phyloP scores from a whole-genome alignment of 2,797 vertebrate genomes.

The Podarcis siculus region DNA sequence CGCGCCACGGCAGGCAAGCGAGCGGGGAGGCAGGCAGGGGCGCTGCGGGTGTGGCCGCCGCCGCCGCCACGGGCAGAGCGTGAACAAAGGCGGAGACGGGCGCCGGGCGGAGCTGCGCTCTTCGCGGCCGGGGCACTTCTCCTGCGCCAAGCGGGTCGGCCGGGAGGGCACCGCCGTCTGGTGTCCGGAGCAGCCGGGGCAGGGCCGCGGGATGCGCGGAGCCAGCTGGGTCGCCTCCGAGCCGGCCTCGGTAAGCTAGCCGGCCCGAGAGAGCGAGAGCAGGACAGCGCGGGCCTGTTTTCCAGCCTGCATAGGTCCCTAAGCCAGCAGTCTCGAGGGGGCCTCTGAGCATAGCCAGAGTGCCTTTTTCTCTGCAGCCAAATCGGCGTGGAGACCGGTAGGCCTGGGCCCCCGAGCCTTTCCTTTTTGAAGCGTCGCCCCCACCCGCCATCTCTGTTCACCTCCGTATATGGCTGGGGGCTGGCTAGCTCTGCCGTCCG shows the following conservation, averaged over 20 bases:
- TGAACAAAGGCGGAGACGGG: background rate
- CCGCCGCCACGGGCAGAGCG: background rate
- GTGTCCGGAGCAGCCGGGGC: background rate
- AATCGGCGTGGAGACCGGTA: too few relatives aligned
- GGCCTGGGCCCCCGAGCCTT: background rate
- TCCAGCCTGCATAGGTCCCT: background rate
- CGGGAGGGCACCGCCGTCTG: too few relatives aligned
- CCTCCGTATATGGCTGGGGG: background rate
- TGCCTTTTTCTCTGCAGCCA: background rate
- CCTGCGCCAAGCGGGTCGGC: background rate
- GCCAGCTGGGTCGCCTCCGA: background rate
- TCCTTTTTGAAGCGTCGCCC: background rate
- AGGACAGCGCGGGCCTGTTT: background rate
- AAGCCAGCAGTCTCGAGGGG: background rate
- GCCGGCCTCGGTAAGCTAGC: background rate
- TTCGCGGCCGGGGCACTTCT: background rate
- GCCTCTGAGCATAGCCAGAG: slow-evolving; percentile 1
- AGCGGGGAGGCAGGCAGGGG: background rate
- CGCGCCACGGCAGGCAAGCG: background rate
- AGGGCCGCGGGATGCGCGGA: background rate
- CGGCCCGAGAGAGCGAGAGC: background rate
- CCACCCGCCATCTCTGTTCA: background rate
- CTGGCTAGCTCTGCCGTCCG: background rate
- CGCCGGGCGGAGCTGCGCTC: background rate
- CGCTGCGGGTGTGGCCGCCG: slow-evolving; percentile 19